phyloP scores from a whole-genome alignment of 2,113 vertebrate species.

The Pachycephala philippinensis region DNA sequence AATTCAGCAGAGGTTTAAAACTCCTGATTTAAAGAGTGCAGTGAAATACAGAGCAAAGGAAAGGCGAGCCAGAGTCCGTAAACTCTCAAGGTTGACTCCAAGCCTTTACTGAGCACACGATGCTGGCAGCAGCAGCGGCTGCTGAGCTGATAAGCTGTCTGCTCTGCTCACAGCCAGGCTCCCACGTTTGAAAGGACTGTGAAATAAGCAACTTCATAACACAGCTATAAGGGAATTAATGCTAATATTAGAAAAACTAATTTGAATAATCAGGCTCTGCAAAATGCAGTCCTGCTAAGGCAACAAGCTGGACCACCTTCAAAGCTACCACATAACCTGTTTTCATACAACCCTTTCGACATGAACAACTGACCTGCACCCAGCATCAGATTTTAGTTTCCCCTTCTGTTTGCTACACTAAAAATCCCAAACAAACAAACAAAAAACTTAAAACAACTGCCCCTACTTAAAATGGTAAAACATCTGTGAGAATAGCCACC shows the following conservation, averaged over 20 bases:
- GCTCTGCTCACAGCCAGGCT: background rate
- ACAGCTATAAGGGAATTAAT: background rate
- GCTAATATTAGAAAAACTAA: background rate
- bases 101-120: background rate
- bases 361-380: background rate
- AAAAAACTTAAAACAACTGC: background rate
- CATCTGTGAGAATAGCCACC: rapidly evolving
- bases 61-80: rapidly evolving
- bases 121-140: background rate
- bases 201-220: background rate
- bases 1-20: background rate
- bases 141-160: background rate
- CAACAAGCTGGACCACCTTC: background rate
- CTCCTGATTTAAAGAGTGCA: background rate
- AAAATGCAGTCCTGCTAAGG: background rate
- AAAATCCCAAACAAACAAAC: background rate
- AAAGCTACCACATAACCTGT: background rate
- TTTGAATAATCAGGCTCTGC: background rate
- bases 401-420: background rate
- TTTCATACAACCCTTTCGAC: background rate
- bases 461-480: background rate
- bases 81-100: background rate
- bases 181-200: background rate
- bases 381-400: background rate
- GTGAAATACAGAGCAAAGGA: background rate